Conservation (phyloP, 2,888 invertebrate genomes). For the Drymonia ruficornis region DNA sequence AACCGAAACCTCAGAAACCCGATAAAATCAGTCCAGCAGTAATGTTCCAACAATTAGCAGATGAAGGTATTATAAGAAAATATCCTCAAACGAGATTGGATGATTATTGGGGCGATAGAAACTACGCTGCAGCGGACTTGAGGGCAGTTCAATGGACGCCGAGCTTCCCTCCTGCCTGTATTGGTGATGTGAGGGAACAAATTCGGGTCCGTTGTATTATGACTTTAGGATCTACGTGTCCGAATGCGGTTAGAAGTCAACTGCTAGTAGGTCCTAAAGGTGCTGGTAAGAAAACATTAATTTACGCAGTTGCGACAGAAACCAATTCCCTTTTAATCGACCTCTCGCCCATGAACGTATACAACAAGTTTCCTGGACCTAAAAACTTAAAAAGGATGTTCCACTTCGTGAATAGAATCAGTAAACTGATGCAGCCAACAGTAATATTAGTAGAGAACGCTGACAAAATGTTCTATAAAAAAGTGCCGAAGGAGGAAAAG, state of each 20-base stretch:
- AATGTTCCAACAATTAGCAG: conserved; percentile 90
- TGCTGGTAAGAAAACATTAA: conserved; percentile 89
- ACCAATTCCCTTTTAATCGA: conserved; percentile 91
- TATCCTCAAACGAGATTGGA: conserved; percentile 85
- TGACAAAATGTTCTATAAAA: conserved; percentile 89
- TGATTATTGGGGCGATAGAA: conserved; percentile 89
- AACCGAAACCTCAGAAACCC: conserved; percentile 84
- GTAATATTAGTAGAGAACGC: conserved; percentile 88
- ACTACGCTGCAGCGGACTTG: conserved; percentile 84
- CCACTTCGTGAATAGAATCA: conserved; percentile 87
- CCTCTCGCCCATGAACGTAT: conserved; percentile 88
- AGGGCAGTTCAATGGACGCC: conserved; percentile 72
- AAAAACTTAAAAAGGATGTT: conserved; percentile 88
- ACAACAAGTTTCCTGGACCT: conserved; percentile 88
- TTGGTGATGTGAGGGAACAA: conserved; percentile 86
- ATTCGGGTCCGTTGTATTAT: conserved; percentile 86
- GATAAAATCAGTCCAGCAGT: conserved; percentile 85
- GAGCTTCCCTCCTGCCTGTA: conserved; percentile 76
- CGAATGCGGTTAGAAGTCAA: conserved; percentile 82
- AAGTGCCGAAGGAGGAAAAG: conserved; percentile 86
- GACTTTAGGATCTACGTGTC: conserved; percentile 77
- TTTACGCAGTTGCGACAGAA: conserved; percentile 90
- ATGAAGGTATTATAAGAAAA: conserved; percentile 87
- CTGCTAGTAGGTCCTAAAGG: conserved; percentile 89
- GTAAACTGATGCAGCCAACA: conserved; percentile 88